These are phyloP conservation scores for Bombus turneri DNA, from an alignment of 1,140 invertebrate genomes.

Conservation along the genomic window DNA sequence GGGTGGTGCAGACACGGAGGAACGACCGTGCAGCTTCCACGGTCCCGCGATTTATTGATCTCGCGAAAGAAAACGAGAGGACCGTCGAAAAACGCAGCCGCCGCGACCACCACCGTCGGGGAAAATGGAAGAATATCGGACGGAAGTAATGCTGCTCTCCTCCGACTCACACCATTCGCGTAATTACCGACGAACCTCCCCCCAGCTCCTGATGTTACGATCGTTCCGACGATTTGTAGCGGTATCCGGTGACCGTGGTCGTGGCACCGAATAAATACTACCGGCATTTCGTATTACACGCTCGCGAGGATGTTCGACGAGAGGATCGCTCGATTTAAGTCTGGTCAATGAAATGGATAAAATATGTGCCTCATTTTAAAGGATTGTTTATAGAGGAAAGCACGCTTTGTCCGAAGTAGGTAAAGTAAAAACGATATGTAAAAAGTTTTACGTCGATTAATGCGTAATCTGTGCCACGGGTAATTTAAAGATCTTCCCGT, in stretches of 20 bases:
- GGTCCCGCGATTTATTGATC: conserved; percentile 68
- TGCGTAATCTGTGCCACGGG: too few species aligned
- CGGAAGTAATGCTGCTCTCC: conserved; percentile 26
- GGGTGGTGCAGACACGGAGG: conserved; percentile 41
- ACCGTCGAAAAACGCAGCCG: conserved; percentile 56
- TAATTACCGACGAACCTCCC: conserved; percentile 45
- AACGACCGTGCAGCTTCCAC: conserved; percentile 48
- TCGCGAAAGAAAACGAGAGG: conserved; percentile 55
- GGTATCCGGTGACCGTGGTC: conserved; percentile 30
- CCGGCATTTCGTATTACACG: conserved; percentile 21
- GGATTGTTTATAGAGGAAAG: neutral
- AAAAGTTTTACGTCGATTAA: neutral
- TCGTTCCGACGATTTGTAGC: conserved; percentile 48
- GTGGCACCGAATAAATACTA: conserved; percentile 10
- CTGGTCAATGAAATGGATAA: neutral
- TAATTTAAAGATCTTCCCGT: neutral
- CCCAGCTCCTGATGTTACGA: conserved; percentile 39
- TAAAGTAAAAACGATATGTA: neutral
- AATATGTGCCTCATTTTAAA: neutral
- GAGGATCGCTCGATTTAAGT: neutral
- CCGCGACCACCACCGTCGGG: conserved; percentile 24
- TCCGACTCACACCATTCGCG: conserved; percentile 27
- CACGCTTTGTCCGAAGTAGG: neutral
- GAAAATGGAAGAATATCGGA: conserved; percentile 60
- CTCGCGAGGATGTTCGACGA: conserved; percentile 1